These are phyloP conservation scores for Dasyurus viverrinus DNA, from an alignment of 2,113 vertebrate species.

Conservation along the genomic window DNA sequence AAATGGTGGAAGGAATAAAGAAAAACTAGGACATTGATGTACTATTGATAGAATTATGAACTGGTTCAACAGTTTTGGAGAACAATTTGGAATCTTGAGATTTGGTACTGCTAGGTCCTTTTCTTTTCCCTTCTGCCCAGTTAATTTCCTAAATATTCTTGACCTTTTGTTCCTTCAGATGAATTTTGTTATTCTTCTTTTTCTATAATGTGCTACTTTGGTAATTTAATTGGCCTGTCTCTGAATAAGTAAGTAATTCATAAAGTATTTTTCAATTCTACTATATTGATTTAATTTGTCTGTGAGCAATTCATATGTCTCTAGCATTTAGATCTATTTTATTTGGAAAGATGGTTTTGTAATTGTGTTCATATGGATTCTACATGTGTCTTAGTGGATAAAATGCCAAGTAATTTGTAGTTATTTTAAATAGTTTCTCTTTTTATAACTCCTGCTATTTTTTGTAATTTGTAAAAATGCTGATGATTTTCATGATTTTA, in stretches of 20 bases:
- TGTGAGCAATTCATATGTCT: not conserved
- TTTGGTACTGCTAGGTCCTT: not conserved
- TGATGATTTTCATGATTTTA: not conserved
- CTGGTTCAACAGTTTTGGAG: no score
- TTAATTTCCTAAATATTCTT: not conserved
- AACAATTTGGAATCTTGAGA: not conserved
- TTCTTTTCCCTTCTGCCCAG: not conserved
- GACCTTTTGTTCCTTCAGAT: not conserved
- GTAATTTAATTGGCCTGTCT: not conserved
- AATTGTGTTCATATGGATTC: not conserved
- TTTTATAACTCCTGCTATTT: not conserved
- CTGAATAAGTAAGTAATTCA: not conserved
- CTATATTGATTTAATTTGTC: not conserved
- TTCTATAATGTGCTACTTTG: not conserved
- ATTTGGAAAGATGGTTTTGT: not conserved
- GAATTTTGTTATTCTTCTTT: no score
- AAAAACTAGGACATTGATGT: no score
- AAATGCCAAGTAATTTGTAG: not conserved
- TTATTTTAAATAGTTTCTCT: no score
- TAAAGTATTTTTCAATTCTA: no score
- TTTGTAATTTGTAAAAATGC: not conserved
- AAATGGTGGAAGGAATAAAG: no score
- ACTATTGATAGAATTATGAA: no score
- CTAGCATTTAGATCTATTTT: not conserved
- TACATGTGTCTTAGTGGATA: not conserved